Evolutionary conservation across 1,140 invertebrate genomes (phyloP), one percentile per base, ranked within the genome.

Genomic region (Heterodera schachtii): DNA sequence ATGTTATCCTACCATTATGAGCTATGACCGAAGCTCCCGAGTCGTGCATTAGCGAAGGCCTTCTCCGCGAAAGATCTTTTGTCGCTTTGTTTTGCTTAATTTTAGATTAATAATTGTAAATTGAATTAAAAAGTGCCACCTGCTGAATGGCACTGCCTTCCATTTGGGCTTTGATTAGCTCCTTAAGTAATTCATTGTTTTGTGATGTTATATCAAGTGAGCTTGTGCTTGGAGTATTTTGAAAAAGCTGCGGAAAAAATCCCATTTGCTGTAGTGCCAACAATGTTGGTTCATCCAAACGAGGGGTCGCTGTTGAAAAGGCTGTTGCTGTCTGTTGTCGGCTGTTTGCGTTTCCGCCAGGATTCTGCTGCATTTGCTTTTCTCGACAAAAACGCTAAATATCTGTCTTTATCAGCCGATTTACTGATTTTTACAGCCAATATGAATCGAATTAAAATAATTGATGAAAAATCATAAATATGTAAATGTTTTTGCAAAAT

Each of bases 221-320:
- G 6, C 41, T 71, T 3, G 69, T 41, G 69, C 69, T 71, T 3
- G 69, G 41, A 19, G n/a, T 46, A 41, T 46, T 71, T 46, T 71
- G 69, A 41, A 71, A 46, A 71, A 71, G 69, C 21, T 71, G 69
- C 3, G 69, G 69, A 6, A 43, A 71, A 71, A 71, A n/a, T 71
- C 69, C 69, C 44, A 71, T 43, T 71, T 71, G 69, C 44, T 71
- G 69, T 43, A 71, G 6, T 16, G 44, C 69, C 41, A 71, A 43
- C 69, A 71, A 19, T 13, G 69, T 71, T 71, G 31, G 69, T 46
- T 71, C 69, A 7, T 71, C 69, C 69, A 71, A 31, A 43, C 44
- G 69, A n/a, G 31, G 16, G 2, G 57, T 5, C 3, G 69, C 31
- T 3, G 49, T 11, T 52, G 49, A 6, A 52, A 52, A 71, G 43